Evolutionary conservation across 1,140 invertebrate species (phyloP), one percentile per base, ranked within the genome.

Genomic region (Tetramorium simillimum): DNA sequence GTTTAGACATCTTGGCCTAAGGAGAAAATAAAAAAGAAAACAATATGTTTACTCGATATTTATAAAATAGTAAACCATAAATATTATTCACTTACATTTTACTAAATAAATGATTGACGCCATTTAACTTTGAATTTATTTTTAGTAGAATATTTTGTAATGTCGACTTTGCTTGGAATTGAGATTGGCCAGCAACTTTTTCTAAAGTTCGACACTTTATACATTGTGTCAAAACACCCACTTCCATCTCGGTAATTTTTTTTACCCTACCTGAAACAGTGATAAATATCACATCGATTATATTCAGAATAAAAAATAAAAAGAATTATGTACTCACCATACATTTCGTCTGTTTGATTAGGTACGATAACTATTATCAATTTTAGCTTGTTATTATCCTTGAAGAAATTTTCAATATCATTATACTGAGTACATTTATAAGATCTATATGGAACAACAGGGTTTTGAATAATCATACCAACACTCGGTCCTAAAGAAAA

Each of bases 111-210:
- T 98, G 97, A 95, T 99, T 99, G 0, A 97, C 95, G 0, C 98
- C 98, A 94, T 98, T 98, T 49, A 99, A 91, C 94, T 99, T 99
- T 0, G 97, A 97, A 93, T 98, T 97, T 0, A 99, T 96, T 95
- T 99, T 99, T 0, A 98, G 93, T 18, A 98, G 93, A 86, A 99
- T 97, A 92, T 99, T 99, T 0, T 93, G 90, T n/a, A 96, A 92
- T 0, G 96, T 95, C 4, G 33, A 33, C 3, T 33, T 33, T 33
- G 33, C 33, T 33, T 33, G 33, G 33, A 33, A 33, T 33, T 33
- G 33, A 1, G 24, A 28, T n/a, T n/a, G n/a, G 28, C 28, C 28
- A 33, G 33, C 33, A 4, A 51, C 3, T 51, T 18, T 53, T 18
- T 7, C 18, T 18, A 53, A 53, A 6, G 51, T 53, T 53, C 14